Evolutionary conservation across 2,888 invertebrate genomes (phyloP), one percentile per base, ranked within the genome.

Genomic region (Drosophila stalkeri): DNA sequence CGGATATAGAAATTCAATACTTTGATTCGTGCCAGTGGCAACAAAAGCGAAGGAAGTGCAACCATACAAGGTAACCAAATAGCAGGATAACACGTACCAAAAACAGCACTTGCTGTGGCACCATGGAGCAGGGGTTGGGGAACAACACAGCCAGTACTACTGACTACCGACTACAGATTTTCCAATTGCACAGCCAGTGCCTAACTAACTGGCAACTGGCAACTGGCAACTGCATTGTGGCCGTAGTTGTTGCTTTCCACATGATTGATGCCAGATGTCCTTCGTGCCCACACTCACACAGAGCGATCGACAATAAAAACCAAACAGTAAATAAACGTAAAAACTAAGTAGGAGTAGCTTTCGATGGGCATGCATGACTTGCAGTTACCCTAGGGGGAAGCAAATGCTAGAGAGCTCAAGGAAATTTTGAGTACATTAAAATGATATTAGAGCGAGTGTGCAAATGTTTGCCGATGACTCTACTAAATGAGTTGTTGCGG

Each of bases 1-100:
- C 91, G 92, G 92, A 92, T 92, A 92, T 92, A 90, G 92, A 92
- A 92, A 92, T 90, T 91, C 90, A 91, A 92, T 92, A 92, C 91
- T 90, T 91, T 92, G 92, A 92, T 92, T 91, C 92, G 92, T 92
- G 92, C 92, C 91, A 88, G 72, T 69, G 67, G 55, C 65, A 64
- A 67, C 67, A 69, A 65, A 67, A 71, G 79, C 64, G 51, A 70
- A 87, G 85, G 85, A 86, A 86, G 88, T 87, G 88, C 85, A 85
- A 87, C 87, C 85, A 81, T 85, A 87, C 86, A 85, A 87, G 82
- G 88, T 85, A 86, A 86, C 85, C 85, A 86, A 86, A 86, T 87
- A 85, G 81, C 88, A 80, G 88, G 80, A 86, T 81, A 86, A 86
- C 86, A 86, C 85, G 88, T 88, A 88, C 86, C 86, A 51, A 86